These are phyloP conservation scores for Lepidochitona cinerea DNA, from an alignment of 2,888 invertebrate species.

Conservation along the genomic window DNA sequence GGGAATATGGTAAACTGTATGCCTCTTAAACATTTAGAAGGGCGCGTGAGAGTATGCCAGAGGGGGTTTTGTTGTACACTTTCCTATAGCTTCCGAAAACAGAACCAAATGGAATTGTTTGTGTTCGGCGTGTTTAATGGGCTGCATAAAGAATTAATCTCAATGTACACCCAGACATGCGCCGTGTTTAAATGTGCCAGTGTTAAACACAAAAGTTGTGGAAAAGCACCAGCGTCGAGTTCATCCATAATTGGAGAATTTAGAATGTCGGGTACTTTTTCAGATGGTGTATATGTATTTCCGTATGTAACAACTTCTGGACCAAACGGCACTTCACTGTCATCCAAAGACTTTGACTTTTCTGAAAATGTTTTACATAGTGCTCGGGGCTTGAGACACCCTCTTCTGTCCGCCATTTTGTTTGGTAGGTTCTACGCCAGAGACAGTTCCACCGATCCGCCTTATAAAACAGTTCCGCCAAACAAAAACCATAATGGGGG, in stretches of 20 bases:
- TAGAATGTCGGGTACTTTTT: not conserved
- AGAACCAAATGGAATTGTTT: not conserved
- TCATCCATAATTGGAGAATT: not conserved
- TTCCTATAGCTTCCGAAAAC: not conserved
- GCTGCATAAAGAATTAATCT: not conserved
- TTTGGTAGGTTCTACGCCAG: not conserved
- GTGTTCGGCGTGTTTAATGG: constrained; percentile 7
- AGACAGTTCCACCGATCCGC: not conserved
- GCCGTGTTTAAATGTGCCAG: not conserved
- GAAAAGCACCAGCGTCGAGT: not conserved
- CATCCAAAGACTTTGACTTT: not conserved
- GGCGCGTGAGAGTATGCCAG: not conserved
- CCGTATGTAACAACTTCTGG: not conserved
- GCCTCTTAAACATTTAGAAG: not conserved
- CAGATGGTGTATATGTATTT: not conserved
- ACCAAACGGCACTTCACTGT: not conserved
- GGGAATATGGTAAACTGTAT: not conserved
- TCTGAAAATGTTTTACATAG: not conserved
- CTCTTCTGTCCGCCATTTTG: not conserved
- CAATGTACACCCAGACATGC: not conserved
- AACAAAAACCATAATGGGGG: not conserved
- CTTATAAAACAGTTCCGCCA: not conserved
- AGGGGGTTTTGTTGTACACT: not conserved
- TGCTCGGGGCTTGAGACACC: not conserved
- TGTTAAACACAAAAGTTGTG: not conserved